These are phyloP conservation scores for Rhingia rostrata DNA, from an alignment of 2,888 invertebrate genomes.

Conservation along the genomic window DNA sequence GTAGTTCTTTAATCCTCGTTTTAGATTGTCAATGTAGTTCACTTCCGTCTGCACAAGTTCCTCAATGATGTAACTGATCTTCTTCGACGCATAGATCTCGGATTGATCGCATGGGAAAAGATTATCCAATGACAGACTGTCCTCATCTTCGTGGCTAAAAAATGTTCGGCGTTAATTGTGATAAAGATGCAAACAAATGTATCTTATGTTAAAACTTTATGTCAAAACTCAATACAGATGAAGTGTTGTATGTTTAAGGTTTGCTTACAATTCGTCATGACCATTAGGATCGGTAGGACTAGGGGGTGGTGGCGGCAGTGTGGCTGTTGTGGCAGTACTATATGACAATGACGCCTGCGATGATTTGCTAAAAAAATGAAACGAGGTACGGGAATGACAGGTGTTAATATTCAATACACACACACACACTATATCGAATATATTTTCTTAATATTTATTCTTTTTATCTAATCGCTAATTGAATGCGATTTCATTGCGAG, in stretches of 20 bases:
- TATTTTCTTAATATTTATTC: slow-evolving; percentile 12
- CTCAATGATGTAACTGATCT: slow-evolving; percentile 82
- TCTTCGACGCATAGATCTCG: slow-evolving; percentile 81
- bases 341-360: slow-evolving; percentile 37
- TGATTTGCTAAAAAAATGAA: slow-evolving; percentile 52
- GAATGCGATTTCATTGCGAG: slow-evolving; percentile 45
- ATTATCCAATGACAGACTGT: slow-evolving; percentile 80
- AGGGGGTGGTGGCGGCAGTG: slow-evolving; percentile 26
- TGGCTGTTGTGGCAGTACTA: slow-evolving; percentile 9
- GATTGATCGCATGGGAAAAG: slow-evolving; percentile 81
- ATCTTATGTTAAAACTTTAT: slow-evolving; percentile 13
- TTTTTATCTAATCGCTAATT: slow-evolving; percentile 60
- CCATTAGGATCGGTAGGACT: slow-evolving; percentile 45
- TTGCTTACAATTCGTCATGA: slow-evolving; percentile 68
- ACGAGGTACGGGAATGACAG: slow-evolving; percentile 31
- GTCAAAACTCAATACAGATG: slow-evolving; percentile 22
- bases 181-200: slow-evolving; percentile 6
- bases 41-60: slow-evolving; percentile 82
- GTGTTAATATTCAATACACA: slow-evolving; percentile 43
- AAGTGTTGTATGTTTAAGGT: slow-evolving; percentile 5
- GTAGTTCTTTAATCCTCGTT: slow-evolving; percentile 80
- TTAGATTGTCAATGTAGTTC: slow-evolving; percentile 81
- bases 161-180: slow-evolving; percentile 2
- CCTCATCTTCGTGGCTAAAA: slow-evolving; percentile 80
- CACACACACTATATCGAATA: slow-evolving; percentile 2